Percentiles rank a stretch among this genome's conserved stretches.
These are phyloP conservation scores for Hypomecis punctinalis DNA, from an alignment of 2,888 invertebrate genomes.

Conservation along the genomic window DNA sequence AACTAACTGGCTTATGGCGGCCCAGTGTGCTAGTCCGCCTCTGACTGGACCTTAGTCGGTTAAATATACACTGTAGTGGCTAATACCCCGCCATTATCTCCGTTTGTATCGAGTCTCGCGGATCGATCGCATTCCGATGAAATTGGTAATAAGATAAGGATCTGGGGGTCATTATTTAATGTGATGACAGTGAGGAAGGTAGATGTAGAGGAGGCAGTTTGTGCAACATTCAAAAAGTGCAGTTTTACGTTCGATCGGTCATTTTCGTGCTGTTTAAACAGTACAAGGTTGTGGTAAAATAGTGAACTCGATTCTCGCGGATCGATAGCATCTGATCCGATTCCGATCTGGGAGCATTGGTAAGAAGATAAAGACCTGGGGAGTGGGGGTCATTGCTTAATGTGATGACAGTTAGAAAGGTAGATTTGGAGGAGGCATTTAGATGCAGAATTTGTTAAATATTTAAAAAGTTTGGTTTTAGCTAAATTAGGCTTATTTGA, in stretches of 20 bases:
- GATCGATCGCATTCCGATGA: slow-evolving; percentile 76
- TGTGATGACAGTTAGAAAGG: slow-evolving; percentile 49
- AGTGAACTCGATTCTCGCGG: slow-evolving; percentile 52
- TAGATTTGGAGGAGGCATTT: slow-evolving; percentile 53
- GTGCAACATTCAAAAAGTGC: background rate
- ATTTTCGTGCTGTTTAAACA: background rate
- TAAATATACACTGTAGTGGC: slow-evolving; percentile 54
- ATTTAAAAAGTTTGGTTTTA: no score
- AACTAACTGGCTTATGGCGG: no score
- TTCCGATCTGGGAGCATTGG: no score
- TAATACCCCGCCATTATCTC: slow-evolving; percentile 73
- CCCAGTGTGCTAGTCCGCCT: no score
- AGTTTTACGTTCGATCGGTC: background rate
- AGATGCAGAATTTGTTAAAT: background rate
- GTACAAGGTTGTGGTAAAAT: no score
- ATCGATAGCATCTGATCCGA: slow-evolving; percentile 55
- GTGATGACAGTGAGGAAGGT: slow-evolving; percentile 49
- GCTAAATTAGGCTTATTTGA: background rate
- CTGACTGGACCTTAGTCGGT: slow-evolving; percentile 56
- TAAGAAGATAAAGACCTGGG: slow-evolving; percentile 76
- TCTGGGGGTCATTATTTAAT: slow-evolving; percentile 67
- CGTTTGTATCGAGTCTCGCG: slow-evolving; percentile 64
- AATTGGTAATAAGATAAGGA: slow-evolving; percentile 80
- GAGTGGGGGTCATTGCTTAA: slow-evolving; percentile 66
- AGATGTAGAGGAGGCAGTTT: slow-evolving; percentile 53